phyloP scores from a whole-genome alignment of 2,113 vertebrate species.

The Trematocara nigrifrons region DNA sequence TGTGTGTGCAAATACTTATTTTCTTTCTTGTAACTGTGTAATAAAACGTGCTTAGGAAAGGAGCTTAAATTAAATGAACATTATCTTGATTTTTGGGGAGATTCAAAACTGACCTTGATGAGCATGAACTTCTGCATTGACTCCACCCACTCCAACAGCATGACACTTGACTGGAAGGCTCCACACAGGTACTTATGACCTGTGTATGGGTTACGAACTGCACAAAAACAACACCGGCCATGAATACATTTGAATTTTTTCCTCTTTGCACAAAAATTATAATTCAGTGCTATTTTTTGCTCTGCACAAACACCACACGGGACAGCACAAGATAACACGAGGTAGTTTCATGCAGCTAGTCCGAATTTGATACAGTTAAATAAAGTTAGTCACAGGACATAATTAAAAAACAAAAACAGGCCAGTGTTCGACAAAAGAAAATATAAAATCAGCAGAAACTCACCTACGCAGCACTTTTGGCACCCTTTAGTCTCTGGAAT shows the following conservation, averaged over 20 bases:
- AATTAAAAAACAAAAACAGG: neutral
- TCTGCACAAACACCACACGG: neutral
- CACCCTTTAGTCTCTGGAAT: slow-evolving; percentile 98
- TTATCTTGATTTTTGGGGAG: neutral
- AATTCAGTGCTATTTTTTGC: neutral
- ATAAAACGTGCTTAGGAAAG: rapidly evolving
- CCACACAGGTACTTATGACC: slow-evolving; percentile 96
- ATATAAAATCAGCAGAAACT: neutral
- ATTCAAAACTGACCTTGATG: slow-evolving; percentile 86
- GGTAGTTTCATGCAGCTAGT: neutral
- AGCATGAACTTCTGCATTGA: slow-evolving; percentile 99
- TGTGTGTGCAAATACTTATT: neutral
- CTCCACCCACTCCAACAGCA: slow-evolving; percentile 96
- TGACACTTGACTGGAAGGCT: slow-evolving; percentile 93
- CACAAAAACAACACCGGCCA: slow-evolving; percentile 17
- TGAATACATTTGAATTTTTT: neutral
- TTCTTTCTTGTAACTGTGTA: neutral
- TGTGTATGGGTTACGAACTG: slow-evolving; percentile 95
- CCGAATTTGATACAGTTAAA: neutral
- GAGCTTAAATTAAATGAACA: neutral
- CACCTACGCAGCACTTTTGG: slow-evolving; percentile 98
- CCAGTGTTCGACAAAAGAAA: rapidly evolving
- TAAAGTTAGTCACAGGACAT: neutral
- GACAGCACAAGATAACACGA: neutral
- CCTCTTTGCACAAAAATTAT: neutral